Percentiles rank a stretch among this genome's conserved stretches.
Evolutionary conservation across 2,797 vertebrate genomes (phyloP).

Genomic region (Cirrhinus mrigala): DNA sequence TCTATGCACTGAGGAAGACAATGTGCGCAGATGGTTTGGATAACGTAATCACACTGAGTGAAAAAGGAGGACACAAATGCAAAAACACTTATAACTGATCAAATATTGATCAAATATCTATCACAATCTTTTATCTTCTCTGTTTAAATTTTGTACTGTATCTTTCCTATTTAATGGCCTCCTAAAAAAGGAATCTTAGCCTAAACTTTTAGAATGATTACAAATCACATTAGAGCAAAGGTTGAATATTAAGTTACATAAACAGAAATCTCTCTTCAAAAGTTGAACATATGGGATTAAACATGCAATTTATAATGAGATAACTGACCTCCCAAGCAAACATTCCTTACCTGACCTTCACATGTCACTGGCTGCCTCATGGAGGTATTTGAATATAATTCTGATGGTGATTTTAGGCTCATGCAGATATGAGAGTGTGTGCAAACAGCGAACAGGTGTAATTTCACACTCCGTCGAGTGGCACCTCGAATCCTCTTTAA

Average conservation of each 20-base stretch:
- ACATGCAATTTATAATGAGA: not conserved
- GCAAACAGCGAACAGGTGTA: slow-evolving; percentile 68
- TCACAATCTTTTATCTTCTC: not conserved
- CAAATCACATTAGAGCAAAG: not conserved
- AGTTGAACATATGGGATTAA: slow-evolving; percentile 1
- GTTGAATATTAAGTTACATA: not conserved
- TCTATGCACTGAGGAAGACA: slow-evolving; percentile 46
- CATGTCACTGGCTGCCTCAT: slow-evolving; percentile 48
- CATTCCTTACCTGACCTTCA: slow-evolving; percentile 42
- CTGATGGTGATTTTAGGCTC: slow-evolving; percentile 54
- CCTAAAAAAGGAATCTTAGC: not conserved
- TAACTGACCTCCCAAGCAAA: slow-evolving; percentile 19
- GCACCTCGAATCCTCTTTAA: slow-evolving; percentile 54
- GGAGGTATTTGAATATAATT: slow-evolving; percentile 65
- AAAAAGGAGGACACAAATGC: slow-evolving; percentile 19
- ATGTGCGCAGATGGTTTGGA: slow-evolving; percentile 26
- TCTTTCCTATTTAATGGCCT: not conserved
- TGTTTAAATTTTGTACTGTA: not conserved
- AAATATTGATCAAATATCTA: not conserved
- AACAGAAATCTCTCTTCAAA: not conserved
- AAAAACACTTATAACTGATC: not conserved
- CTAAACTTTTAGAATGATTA: not conserved
- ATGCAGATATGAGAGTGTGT: slow-evolving; percentile 59
- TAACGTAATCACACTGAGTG: slow-evolving; percentile 11
- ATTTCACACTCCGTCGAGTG: slow-evolving; percentile 79